Conservation (phyloP, 2,113 vertebrate species). For the Xiphorhynchus elegans region DNA sequence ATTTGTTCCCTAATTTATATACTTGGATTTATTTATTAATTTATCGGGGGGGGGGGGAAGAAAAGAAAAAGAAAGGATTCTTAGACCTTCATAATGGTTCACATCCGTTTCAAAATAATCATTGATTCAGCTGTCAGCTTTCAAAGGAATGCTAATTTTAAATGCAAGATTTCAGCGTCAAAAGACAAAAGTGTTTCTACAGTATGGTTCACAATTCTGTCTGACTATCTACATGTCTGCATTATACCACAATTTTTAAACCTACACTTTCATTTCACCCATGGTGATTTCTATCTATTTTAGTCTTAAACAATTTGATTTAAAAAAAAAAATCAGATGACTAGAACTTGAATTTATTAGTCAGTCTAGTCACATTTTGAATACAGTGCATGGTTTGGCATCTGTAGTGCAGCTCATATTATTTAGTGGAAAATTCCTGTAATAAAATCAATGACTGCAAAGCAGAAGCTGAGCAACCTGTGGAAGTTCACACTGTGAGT, state of each 20-base stretch:
- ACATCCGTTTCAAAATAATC: background rate
- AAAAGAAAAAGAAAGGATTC: background rate
- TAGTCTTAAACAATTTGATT: background rate
- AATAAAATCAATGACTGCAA: background rate
- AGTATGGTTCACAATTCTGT: background rate
- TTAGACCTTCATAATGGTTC: background rate
- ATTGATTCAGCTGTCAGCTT: background rate
- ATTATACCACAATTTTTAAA: background rate
- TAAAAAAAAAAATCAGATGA: background rate
- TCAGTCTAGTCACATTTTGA: background rate
- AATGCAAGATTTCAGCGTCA: background rate
- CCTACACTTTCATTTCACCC: background rate
- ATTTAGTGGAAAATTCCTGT: accelerated
- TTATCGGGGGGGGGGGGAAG: background rate
- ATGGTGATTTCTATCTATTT: background rate
- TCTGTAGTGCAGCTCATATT: background rate
- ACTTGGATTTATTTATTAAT: background rate
- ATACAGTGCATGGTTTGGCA: background rate
- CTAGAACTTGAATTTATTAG: background rate
- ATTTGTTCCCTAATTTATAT: slow-evolving; percentile 33
- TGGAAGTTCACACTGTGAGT: background rate
- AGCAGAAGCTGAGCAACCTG: background rate
- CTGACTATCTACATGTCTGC: background rate
- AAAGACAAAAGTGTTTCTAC: background rate
- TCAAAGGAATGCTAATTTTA: background rate